Evolutionary conservation across 2,888 invertebrate species (phyloP), one percentile per base, ranked within the genome.

Genomic region (Hirtodrosophila cameraria): DNA sequence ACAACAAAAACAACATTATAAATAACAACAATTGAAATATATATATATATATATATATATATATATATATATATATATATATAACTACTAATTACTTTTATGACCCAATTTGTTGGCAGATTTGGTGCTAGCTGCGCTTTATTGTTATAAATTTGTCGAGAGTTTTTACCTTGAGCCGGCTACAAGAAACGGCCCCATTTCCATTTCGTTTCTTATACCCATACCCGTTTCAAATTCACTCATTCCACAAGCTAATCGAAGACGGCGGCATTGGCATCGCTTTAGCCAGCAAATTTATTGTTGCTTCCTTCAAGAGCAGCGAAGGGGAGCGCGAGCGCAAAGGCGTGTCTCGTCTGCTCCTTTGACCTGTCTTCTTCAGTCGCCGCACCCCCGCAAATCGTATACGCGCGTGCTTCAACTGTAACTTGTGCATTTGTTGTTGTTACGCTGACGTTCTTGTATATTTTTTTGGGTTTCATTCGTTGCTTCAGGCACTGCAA

Each of bases 11-110:
- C 16, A 18, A 8, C 31, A 38, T 48, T 27, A 42, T 41, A 31
- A 48, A 46, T 38, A n/a, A n/a, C n/a, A n/a, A n/a, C n/a, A n/a
- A n/a, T n/a, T n/a, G n/a, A n/a, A n/a, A n/a, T 63, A 57, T 48
- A 46, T 49, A 31, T 41, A 28, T 62, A 35, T 55, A 61, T 46
- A 38, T 73, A 85, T 71, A 72, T 68, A 76, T 63, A 57, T 48
- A 46, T 49, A 31, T 63, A 57, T 48, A 46, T 49, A 31, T 41
- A 28, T 62, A 35, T 55, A 61, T 46, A 38, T 73, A 85, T 71
- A 72, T 68, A 76, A 74, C 49, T n/a, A 54, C 71, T 86, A 85
- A 85, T 87, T 87, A 84, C 70, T 86, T 87, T 87, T 86, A 87
- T 87, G 88, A 81, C 84, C 85, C 73, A 86, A 84, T 79, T 86